phyloP scores from a whole-genome alignment of 2,888 invertebrate species.

The Cabera pusaria region DNA sequence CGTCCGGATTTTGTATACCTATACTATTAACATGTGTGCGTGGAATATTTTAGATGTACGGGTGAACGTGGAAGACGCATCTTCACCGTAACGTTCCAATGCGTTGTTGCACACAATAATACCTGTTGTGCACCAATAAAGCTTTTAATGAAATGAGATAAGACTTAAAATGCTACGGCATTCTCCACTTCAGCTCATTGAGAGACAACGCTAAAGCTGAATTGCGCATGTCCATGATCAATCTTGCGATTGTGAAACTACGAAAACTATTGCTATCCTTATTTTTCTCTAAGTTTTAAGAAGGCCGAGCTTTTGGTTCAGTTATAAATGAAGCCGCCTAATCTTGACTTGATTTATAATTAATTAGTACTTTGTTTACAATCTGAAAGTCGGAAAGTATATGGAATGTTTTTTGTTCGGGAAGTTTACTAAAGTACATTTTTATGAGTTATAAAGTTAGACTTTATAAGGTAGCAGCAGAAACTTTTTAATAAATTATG shows the following conservation, averaged over 20 bases:
- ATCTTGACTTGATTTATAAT: slow-evolving; percentile 21
- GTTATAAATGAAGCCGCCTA: background rate
- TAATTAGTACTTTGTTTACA: slow-evolving; percentile 34
- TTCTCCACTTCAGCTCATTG: slow-evolving; percentile 49
- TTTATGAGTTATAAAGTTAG: slow-evolving; percentile 46
- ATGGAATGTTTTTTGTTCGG: slow-evolving; percentile 27
- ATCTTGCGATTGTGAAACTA: slow-evolving; percentile 62
- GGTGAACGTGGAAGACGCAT: slow-evolving; percentile 54
- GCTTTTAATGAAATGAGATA: slow-evolving; percentile 43
- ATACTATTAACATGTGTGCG: slow-evolving; percentile 38
- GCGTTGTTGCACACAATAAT: slow-evolving; percentile 63
- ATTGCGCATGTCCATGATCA: slow-evolving; percentile 75
- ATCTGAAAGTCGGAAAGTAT: slow-evolving; percentile 19
- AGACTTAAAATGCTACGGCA: slow-evolving; percentile 46
- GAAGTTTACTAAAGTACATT: slow-evolving; percentile 33
- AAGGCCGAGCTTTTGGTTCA: background rate
- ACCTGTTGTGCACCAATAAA: slow-evolving; percentile 38
- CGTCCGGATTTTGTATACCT: slow-evolving; percentile 33
- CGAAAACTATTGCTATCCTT: slow-evolving; percentile 73
- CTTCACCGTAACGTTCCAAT: slow-evolving; percentile 50
- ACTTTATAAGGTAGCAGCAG: slow-evolving; percentile 39
- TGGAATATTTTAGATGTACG: slow-evolving; percentile 42
- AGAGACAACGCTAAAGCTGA: slow-evolving; percentile 43
- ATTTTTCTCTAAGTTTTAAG: slow-evolving; percentile 60
- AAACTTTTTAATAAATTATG: slow-evolving; percentile 46